These are phyloP conservation scores for Molorchus minor DNA, from an alignment of 2,888 invertebrate genomes.

Conservation along the genomic window DNA sequence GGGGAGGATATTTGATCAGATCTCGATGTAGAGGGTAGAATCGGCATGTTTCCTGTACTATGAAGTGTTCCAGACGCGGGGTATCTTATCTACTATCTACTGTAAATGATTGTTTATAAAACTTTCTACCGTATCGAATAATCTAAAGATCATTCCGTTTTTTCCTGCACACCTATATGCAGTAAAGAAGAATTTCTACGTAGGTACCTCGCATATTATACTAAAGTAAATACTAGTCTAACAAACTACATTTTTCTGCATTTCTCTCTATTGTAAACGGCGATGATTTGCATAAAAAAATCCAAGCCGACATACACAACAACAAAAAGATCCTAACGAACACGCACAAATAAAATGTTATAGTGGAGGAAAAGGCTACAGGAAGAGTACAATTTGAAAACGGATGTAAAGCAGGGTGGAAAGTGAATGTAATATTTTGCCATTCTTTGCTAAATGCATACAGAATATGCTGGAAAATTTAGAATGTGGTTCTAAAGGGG, in stretches of 20 bases:
- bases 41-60: too few relatives aligned
- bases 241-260: slow-evolving; percentile 22
- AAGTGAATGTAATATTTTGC: slow-evolving; percentile 27
- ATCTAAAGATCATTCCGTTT: too few relatives aligned
- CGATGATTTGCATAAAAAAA: slow-evolving; percentile 18
- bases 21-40: too few relatives aligned
- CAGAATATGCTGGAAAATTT: neutral
- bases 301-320: slow-evolving; percentile 8
- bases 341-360: slow-evolving; percentile 21
- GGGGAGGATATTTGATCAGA: too few relatives aligned
- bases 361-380: slow-evolving; percentile 19
- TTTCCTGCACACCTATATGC: neutral
- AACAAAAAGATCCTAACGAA: slow-evolving; percentile 23
- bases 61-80: too few relatives aligned
- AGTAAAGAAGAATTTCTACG: neutral
- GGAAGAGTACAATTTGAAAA: slow-evolving; percentile 25
- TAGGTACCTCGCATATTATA: slow-evolving; percentile 8
- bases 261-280: slow-evolving; percentile 10
- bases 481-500: neutral
- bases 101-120: too few relatives aligned
- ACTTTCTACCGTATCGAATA: too few relatives aligned
- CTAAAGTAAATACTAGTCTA: slow-evolving; percentile 17
- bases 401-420: slow-evolving; percentile 27
- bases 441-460: slow-evolving; percentile 5
- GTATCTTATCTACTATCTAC: too few relatives aligned